Percentiles rank a stretch among this genome's conserved stretches.
Conservation (phyloP, 2,888 invertebrate species). For the Strigamia crassipes region DNA sequence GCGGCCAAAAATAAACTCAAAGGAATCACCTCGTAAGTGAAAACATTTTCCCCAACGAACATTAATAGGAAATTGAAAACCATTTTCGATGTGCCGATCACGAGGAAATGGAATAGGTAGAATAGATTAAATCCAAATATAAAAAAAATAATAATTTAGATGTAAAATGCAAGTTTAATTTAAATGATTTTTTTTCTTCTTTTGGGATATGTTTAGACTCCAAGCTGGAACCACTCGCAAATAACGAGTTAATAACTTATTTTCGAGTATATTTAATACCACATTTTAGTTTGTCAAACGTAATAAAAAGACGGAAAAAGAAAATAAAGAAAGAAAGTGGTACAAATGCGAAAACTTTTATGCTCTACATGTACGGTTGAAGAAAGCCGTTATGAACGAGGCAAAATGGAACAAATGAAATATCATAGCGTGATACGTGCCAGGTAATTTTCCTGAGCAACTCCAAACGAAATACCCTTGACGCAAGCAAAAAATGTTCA, state of each 20-base stretch:
- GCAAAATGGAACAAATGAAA: slow-evolving; percentile 4
- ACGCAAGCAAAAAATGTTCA: neutral
- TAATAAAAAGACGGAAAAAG: neutral
- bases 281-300: neutral
- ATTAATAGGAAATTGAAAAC: slow-evolving; percentile 10
- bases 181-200: neutral
- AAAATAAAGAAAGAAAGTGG: neutral
- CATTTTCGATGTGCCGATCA: neutral
- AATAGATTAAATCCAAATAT: neutral
- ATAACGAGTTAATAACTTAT: neutral
- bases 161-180: neutral
- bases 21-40: neutral
- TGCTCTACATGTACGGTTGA: neutral
- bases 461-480: neutral
- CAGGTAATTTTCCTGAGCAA: slow-evolving; percentile 10
- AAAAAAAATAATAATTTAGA: neutral
- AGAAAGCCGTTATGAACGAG: neutral
- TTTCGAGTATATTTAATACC: neutral
- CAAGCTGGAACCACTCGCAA: neutral
- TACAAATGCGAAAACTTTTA: neutral
- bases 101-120: neutral
- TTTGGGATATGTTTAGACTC: neutral
- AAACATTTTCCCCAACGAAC: neutral
- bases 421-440: slow-evolving; percentile 4
- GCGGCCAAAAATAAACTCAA: neutral